These are phyloP conservation scores for Apamea epomidion DNA, from an alignment of 2,888 invertebrate genomes.

Conservation along the genomic window DNA sequence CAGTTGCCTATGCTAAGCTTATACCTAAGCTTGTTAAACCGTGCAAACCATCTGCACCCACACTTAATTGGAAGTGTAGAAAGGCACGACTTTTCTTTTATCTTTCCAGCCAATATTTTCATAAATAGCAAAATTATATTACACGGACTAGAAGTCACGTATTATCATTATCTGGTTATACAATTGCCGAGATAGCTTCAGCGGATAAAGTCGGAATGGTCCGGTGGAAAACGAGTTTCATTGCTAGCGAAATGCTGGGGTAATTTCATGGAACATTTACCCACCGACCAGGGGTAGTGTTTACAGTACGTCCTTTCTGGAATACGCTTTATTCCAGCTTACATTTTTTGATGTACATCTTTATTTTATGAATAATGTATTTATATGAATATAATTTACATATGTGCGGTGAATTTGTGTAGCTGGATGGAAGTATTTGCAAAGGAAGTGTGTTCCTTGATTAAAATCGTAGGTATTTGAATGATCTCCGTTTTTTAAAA, in stretches of 20 bases:
- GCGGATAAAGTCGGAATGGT: slow-evolving; percentile 78
- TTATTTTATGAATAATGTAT: slow-evolving; percentile 70
- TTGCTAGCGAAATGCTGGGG: slow-evolving; percentile 80
- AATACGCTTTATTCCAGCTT: slow-evolving; percentile 65
- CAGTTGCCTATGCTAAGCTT: too few species aligned
- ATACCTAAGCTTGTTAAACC: too few species aligned
- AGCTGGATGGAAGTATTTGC: slow-evolving; percentile 2
- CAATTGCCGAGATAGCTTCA: slow-evolving; percentile 66
- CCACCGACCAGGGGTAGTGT: slow-evolving; percentile 80
- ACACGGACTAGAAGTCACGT: slow-evolving; percentile 52
- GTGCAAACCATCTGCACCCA: neutral
- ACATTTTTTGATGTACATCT: slow-evolving; percentile 68
- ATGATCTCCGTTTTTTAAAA: neutral
- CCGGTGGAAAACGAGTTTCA: slow-evolving; percentile 70
- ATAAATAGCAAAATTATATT: slow-evolving; percentile 43
- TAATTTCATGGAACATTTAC: slow-evolving; percentile 88
- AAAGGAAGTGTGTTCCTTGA: slow-evolving; percentile 12
- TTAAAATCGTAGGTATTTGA: slow-evolving; percentile 1
- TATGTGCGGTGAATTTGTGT: slow-evolving; percentile 36
- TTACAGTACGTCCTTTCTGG: slow-evolving; percentile 71
- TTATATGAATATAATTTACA: slow-evolving; percentile 61
- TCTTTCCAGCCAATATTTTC: slow-evolving; percentile 21
- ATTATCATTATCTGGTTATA: slow-evolving; percentile 64
- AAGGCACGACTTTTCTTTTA: neutral
- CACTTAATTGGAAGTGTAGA: neutral